A percentile compares a stretch with the other conserved stretches of the same genome.
phyloP scores from a whole-genome alignment of 2,888 invertebrate genomes.

The Coleophora flavipennella region DNA sequence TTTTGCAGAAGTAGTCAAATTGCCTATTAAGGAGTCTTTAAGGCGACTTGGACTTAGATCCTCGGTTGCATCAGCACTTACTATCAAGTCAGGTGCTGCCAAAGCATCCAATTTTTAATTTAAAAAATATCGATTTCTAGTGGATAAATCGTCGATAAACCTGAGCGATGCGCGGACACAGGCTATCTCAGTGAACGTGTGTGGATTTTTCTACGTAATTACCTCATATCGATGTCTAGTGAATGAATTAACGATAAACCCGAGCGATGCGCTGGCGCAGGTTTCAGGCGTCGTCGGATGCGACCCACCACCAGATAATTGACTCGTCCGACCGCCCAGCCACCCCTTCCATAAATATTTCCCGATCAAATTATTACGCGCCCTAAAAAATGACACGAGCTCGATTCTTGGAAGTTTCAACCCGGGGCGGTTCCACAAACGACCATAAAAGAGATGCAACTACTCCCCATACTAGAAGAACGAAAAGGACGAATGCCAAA shows the following conservation, averaged over 20 bases:
- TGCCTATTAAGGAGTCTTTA: too few species aligned
- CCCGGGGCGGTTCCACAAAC: slow-evolving; percentile 64
- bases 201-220: too few species aligned
- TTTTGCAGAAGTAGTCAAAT: too few species aligned
- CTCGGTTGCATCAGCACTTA: too few species aligned
- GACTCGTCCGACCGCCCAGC: slow-evolving; percentile 58
- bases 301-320: slow-evolving; percentile 55
- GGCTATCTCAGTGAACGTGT: too few species aligned
- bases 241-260: not conserved
- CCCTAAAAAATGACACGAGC: slow-evolving; percentile 66
- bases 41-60: too few species aligned
- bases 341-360: slow-evolving; percentile 72
- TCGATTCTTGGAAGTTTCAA: slow-evolving; percentile 56
- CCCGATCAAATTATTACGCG: slow-evolving; percentile 71
- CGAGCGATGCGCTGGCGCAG: slow-evolving; percentile 55
- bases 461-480: slow-evolving; percentile 19
- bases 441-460: slow-evolving; percentile 36
- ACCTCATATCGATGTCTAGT: too few species aligned
- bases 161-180: too few species aligned
- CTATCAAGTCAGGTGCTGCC: too few species aligned
- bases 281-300: slow-evolving; percentile 44
- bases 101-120: too few species aligned
- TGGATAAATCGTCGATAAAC: too few species aligned
- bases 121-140: too few species aligned
- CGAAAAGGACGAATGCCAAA: slow-evolving; percentile 43